Base-by-base conservation (phyloP, 2,113 vertebrate genomes). In the Anhinga rufa region DNA sequence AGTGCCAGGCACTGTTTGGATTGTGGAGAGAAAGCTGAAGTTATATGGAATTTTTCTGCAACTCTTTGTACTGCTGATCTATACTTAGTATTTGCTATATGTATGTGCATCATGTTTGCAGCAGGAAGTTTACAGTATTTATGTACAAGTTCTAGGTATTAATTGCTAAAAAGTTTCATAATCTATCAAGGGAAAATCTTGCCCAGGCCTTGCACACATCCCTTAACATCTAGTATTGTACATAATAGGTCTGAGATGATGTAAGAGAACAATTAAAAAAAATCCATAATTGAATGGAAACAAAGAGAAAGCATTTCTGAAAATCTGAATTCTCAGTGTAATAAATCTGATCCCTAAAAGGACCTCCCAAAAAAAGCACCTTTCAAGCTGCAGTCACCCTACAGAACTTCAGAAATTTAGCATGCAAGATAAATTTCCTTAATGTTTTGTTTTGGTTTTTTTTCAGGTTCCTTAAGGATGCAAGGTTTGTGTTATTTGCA, bases 211-310 rank as follows among this genome's bases (percentile, higher is more conserved):
- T 76, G 28, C 24, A 64, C 22, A 14, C 34, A 34, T 12, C 13
- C 7, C 3, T 64, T 62, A 78, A 17, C 17, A 65, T 18, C 9
- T 11, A 24, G 7, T 14, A 31, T 66, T 22, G 19, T 34, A 4
- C 20, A 49, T n/a, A 38, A 18, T 5, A n/a, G 9, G 17, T 64
- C 28, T 55, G n/a, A 74, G 6, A 48, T 13, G 13, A 6, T 32
- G 17, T 48, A 78, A 69, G 8, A 49, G 16, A 75, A 49, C 8
- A 78, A 74, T 18, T 2, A 8, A 78, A 74, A 69, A 44, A 21
- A 17, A 17, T 6, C 38, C 19, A 29, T 49, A 70, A 54, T 1
- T 51, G 3, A 81, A 34, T 3, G 3, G 4, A 3, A 3, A 5
- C 2, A 1, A 34, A 19, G 18, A 19, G 20, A 4, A 42, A 13